Evolutionary conservation across 2,888 invertebrate species (phyloP).

Genomic region (Norana najaformis): DNA sequence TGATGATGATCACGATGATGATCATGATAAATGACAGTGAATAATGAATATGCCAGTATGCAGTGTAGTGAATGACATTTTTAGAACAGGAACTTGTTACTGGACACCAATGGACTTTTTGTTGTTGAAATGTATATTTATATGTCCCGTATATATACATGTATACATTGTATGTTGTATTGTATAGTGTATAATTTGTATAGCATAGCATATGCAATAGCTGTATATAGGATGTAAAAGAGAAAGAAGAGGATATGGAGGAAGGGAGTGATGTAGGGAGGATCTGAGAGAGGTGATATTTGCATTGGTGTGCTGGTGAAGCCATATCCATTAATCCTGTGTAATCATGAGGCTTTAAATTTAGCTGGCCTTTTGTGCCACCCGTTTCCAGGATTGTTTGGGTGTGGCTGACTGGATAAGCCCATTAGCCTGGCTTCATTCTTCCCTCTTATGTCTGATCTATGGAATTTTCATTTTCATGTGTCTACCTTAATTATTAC

Average conservation of each 20-base stretch:
- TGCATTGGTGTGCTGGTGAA: background rate
- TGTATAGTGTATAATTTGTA: background rate
- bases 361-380: background rate
- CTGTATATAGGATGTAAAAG: background rate
- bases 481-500: too few species aligned
- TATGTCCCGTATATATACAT: background rate
- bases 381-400: background rate
- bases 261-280: background rate
- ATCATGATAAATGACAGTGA: too few species aligned
- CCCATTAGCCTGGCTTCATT: background rate
- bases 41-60: background rate
- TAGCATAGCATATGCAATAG: background rate
- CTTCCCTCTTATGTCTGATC: too few species aligned
- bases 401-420: background rate
- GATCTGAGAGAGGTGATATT: background rate
- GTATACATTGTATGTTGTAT: background rate
- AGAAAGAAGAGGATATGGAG: background rate
- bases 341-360: background rate
- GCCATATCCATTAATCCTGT: background rate
- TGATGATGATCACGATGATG: background rate
- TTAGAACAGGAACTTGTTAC: too few species aligned
- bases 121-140: too few species aligned
- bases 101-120: too few species aligned
- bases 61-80: background rate
- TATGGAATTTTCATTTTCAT: too few species aligned